A percentile compares a stretch with the other conserved stretches of the same genome.
phyloP scores from a whole-genome alignment of 2,797 vertebrate genomes.

The Acropternis orthonyx region DNA sequence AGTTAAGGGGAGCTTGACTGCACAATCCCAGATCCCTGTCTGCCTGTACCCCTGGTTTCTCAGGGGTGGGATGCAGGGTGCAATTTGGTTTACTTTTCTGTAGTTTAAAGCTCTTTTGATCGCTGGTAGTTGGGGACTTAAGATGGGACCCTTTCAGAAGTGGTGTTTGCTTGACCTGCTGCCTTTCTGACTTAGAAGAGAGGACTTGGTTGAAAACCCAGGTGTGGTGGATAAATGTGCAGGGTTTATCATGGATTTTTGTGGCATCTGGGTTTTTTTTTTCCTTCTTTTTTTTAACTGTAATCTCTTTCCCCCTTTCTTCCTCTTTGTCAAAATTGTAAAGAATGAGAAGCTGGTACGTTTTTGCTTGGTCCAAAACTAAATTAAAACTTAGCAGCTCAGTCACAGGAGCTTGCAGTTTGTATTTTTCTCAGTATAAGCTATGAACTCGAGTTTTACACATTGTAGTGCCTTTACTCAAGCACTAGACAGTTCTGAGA shows the following conservation, averaged over 20 bases:
- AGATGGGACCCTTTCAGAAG: not conserved
- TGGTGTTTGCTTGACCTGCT: not conserved
- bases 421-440: not conserved
- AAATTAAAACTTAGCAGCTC: not conserved
- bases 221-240: not conserved
- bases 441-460: not conserved
- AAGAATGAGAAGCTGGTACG: not conserved
- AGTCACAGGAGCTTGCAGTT: not conserved
- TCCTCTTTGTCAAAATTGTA: not conserved
- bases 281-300: too few species aligned
- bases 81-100: not conserved
- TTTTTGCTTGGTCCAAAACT: not conserved
- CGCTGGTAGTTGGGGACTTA: not conserved
- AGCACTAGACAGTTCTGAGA: not conserved
- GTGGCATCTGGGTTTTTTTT: not conserved
- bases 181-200: not conserved
- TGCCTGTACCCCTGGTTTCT: not conserved
- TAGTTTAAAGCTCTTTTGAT: not conserved
- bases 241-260: not conserved
- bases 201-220: not conserved
- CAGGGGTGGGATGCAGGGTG: not conserved
- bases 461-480: not conserved
- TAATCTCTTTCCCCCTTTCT: not conserved
- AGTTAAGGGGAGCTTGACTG: not conserved
- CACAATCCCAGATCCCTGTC: not conserved